Conservation (phyloP, 2,797 vertebrate genomes). For the Protosalanx chinensis region DNA sequence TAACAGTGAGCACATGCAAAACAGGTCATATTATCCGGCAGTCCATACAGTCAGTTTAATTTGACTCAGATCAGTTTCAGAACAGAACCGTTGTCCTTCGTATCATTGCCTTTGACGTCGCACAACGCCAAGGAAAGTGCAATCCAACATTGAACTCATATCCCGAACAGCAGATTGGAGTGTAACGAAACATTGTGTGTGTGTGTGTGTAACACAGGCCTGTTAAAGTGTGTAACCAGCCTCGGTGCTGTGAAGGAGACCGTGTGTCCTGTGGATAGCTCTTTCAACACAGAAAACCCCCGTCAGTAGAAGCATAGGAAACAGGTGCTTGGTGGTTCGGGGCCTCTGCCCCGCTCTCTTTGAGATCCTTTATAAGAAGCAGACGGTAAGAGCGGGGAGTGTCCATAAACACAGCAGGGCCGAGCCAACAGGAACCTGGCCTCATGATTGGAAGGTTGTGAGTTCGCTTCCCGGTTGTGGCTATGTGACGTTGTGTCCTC, state of each 20-base stretch:
- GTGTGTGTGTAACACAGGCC: neutral
- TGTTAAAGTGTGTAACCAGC: neutral
- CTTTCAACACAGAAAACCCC: constrained; percentile 69
- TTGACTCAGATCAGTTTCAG: too few relatives aligned
- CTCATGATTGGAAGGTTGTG: too few relatives aligned
- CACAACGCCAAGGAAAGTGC: too few relatives aligned
- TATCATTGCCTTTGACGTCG: too few relatives aligned
- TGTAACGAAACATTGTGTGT: neutral
- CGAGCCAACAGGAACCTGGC: constrained; percentile 33
- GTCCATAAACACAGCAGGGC: constrained; percentile 65
- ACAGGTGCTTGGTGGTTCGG: constrained; percentile 73
- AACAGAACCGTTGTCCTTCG: too few relatives aligned
- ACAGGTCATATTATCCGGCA: too few relatives aligned
- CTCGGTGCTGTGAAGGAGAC: constrained; percentile 4
- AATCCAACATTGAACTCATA: neutral
- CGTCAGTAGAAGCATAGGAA: constrained; percentile 76
- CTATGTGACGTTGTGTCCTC: too few relatives aligned
- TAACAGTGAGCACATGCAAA: neutral
- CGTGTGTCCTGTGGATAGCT: constrained; percentile 52
- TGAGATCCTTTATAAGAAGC: constrained; percentile 79
- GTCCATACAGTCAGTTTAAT: too few relatives aligned
- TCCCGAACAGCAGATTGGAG: neutral
- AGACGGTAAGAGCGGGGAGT: constrained; percentile 65
- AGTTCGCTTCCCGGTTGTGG: too few relatives aligned
- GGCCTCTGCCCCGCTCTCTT: constrained; percentile 50